These are phyloP conservation scores for Aphidoletes aphidimyza DNA, from an alignment of 2,888 invertebrate genomes.

Conservation along the genomic window DNA sequence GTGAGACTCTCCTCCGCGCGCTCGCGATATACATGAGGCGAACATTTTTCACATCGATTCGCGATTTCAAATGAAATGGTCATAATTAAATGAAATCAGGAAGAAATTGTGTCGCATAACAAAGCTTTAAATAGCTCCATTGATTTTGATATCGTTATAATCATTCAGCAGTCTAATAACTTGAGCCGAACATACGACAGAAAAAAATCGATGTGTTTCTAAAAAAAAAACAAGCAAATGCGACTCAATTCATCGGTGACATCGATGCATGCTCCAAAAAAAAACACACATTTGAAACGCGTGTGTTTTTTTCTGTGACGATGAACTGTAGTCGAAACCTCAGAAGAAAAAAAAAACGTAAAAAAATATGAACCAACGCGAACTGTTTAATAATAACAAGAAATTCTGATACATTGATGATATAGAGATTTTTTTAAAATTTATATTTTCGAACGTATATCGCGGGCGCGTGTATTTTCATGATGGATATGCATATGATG, in stretches of 20 bases:
- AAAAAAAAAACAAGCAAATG: no score
- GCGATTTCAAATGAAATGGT: no score
- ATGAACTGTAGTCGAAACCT: background rate
- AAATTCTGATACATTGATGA: no score
- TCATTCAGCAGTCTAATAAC: background rate
- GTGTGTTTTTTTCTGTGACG: background rate
- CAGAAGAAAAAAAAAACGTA: no score
- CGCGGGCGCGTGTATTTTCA: background rate
- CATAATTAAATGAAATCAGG: conserved; percentile 10
- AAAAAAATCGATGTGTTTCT: no score
- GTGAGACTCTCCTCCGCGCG: no score
- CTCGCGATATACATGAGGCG: no score
- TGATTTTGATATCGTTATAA: background rate
- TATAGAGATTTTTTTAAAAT: background rate
- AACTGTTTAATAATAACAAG: no score
- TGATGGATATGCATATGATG: background rate
- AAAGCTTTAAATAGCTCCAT: background rate
- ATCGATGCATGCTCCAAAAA: no score
- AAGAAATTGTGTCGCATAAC: conserved; percentile 7
- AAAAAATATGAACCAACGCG: conserved; percentile 20
- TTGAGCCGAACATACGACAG: no score
- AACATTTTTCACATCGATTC: no score
- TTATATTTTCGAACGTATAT: background rate
- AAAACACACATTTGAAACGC: background rate
- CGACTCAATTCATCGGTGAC: no score